phyloP scores from a whole-genome alignment of 2,888 invertebrate genomes.

The Conistra vaccinii region DNA sequence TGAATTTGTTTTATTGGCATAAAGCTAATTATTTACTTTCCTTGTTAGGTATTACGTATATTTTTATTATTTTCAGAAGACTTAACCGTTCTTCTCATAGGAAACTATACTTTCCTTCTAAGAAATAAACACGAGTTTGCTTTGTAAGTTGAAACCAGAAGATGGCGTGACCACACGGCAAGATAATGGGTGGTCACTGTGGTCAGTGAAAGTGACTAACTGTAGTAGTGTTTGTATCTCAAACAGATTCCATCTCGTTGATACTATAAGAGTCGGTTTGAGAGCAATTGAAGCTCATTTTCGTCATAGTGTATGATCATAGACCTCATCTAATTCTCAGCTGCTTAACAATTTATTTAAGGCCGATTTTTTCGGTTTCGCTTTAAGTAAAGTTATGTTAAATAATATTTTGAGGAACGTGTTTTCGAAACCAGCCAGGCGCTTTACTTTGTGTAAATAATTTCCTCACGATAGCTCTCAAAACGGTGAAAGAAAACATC shows the following conservation, averaged over 20 bases:
- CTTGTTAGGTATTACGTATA: conserved; percentile 15
- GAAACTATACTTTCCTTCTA: background rate
- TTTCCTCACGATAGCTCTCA: no score
- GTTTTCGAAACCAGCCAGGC: no score
- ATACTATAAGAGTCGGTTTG: conserved; percentile 5
- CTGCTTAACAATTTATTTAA: background rate
- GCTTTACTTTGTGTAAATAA: no score
- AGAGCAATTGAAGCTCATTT: conserved; percentile 2
- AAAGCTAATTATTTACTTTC: conserved; percentile 37
- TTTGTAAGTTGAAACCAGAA: conserved; percentile 24
- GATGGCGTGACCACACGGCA: conserved; percentile 74
- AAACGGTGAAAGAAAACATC: no score
- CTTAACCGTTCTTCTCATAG: accelerated
- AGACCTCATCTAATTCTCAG: background rate
- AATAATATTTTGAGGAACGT: background rate
- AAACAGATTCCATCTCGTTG: conserved; percentile 53
- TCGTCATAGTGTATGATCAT: background rate
- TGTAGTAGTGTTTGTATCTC: conserved; percentile 50
- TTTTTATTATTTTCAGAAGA: background rate
- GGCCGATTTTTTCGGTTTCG: background rate
- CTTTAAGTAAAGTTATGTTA: background rate
- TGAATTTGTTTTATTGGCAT: background rate
- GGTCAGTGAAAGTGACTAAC: conserved; percentile 74
- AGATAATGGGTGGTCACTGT: conserved; percentile 61
- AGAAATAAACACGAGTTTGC: conserved; percentile 11